Evolutionary conservation across 37 sponge, comb jelly and placozoan genomes (phyloP).

Genomic region (Petrosia ficiformis): DNA sequence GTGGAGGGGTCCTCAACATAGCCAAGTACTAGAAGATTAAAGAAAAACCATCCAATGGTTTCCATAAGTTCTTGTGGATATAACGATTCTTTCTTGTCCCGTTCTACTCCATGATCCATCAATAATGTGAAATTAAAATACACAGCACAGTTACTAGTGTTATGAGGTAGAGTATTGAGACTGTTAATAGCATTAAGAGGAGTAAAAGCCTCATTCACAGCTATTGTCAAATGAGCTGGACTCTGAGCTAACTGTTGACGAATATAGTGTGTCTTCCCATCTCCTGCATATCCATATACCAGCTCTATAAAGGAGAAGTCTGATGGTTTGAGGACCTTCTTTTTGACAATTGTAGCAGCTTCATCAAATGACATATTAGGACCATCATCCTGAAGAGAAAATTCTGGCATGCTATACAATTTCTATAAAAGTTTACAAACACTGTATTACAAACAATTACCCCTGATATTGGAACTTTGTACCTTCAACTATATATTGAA

Average conservation of each 20-base stretch:
- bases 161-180: conserved; percentile 45
- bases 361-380: conserved; percentile 21
- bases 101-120: conserved; percentile 35
- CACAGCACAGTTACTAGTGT: conserved; percentile 39
- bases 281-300: conserved; percentile 75
- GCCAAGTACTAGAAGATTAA: conserved; percentile 80
- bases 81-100: conserved; percentile 32
- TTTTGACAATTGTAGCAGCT: conserved; percentile 17
- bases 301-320: conserved; percentile 50
- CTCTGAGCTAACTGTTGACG: conserved; percentile 44
- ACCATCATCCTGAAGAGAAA: conserved; percentile 17
- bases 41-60: conserved; percentile 85
- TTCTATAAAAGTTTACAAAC: too few relatives aligned
- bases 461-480: too few relatives aligned
- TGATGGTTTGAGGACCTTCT: not conserved
- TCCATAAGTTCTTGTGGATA: conserved; percentile 68
- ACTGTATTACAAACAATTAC: too few relatives aligned
- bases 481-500: too few relatives aligned
- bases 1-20: conserved; percentile 79
- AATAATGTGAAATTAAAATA: conserved; percentile 89
- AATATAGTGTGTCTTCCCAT: conserved; percentile 94
- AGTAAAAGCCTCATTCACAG: conserved; percentile 87
- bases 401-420: too few relatives aligned
- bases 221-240: conserved; percentile 36
- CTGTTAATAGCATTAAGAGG: conserved; percentile 65